phyloP scores from a whole-genome alignment of 2,888 invertebrate species.

The Pimpla rufipes region DNA sequence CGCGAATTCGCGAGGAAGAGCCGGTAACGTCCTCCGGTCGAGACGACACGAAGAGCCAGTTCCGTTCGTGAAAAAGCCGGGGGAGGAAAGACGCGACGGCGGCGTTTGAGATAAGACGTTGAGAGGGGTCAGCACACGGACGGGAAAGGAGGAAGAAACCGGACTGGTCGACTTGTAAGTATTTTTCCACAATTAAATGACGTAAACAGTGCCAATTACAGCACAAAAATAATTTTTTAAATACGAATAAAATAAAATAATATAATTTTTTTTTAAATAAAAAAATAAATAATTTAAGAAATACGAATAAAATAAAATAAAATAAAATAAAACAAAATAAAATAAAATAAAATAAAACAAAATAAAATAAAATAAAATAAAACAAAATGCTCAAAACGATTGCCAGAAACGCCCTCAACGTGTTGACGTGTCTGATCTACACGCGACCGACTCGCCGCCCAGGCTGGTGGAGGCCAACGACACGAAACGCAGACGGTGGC shows the following conservation, averaged over 20 bases:
- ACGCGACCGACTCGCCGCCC: too few species aligned
- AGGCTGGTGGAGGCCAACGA: slow-evolving; percentile 33
- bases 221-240: not conserved
- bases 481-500: slow-evolving; percentile 34
- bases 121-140: slow-evolving; percentile 76
- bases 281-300: not conserved
- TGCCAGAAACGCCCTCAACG: not conserved
- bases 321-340: too few species aligned
- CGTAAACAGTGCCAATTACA: not conserved
- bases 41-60: slow-evolving; percentile 29
- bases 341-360: too few species aligned
- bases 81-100: slow-evolving; percentile 14
- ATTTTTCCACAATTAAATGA: slow-evolving; percentile 8
- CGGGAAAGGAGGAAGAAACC: slow-evolving; percentile 57
- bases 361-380: not conserved
- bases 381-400: too few species aligned
- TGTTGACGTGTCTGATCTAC: too few species aligned
- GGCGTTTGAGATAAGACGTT: slow-evolving; percentile 75
- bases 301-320: too few species aligned
- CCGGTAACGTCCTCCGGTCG: slow-evolving; percentile 58
- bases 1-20: slow-evolving; percentile 43
- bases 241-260: not conserved
- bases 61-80: slow-evolving; percentile 20
- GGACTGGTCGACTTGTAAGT: slow-evolving; percentile 34
- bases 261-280: not conserved